Evolutionary conservation across 2,113 vertebrate species (phyloP).

Genomic region (Lepisosteus oculatus): DNA sequence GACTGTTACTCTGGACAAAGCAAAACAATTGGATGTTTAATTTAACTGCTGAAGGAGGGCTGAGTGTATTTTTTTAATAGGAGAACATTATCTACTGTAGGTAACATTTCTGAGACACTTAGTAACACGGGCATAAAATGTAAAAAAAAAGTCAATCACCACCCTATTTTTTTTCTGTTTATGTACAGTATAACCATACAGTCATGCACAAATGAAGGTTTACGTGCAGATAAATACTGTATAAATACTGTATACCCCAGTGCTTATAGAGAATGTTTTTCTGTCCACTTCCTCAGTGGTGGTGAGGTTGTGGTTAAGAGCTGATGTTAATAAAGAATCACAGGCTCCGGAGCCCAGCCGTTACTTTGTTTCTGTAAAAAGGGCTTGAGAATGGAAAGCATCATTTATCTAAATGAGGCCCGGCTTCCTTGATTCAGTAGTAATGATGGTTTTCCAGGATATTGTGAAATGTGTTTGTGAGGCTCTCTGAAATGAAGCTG

Average conservation of each 20-base stretch:
- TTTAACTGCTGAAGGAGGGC: too few relatives aligned
- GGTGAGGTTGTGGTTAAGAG: slow-evolving; percentile 10
- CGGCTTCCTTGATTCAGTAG: neutral
- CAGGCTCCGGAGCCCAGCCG: neutral
- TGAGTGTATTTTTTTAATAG: too few relatives aligned
- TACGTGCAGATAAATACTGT: neutral
- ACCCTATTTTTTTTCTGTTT: too few relatives aligned
- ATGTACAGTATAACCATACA: neutral
- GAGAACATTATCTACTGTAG: too few relatives aligned
- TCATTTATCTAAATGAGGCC: neutral
- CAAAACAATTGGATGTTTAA: neutral
- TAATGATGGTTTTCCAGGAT: slow-evolving; percentile 2
- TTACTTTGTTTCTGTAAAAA: neutral
- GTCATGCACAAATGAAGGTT: neutral
- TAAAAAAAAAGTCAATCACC: too few relatives aligned
- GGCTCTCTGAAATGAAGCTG: neutral
- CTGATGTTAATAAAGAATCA: slow-evolving; percentile 1
- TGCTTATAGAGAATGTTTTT: neutral
- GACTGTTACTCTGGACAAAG: slow-evolving; percentile 18
- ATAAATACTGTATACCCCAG: neutral
- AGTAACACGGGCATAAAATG: too few relatives aligned
- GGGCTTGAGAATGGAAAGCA: neutral
- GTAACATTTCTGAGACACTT: too few relatives aligned
- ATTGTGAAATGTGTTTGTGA: neutral
- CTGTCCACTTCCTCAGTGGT: neutral